These are phyloP conservation scores for Aethes cnicana DNA, from an alignment of 2,888 invertebrate genomes.

Conservation along the genomic window DNA sequence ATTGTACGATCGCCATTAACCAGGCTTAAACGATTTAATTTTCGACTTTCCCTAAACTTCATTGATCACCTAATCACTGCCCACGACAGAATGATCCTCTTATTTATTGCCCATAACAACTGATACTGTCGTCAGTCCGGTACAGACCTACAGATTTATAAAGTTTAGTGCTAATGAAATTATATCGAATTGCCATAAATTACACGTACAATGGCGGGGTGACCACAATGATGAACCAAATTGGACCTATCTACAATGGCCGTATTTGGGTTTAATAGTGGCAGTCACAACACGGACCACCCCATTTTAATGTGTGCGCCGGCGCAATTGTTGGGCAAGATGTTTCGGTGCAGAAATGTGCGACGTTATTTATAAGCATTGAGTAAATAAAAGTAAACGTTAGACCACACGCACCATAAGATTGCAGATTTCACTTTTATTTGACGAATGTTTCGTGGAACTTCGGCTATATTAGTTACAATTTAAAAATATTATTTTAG, in stretches of 20 bases:
- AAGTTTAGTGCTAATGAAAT: constrained; percentile 75
- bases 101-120: constrained; percentile 76
- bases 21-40: constrained; percentile 75
- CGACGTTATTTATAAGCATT: constrained; percentile 47
- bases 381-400: constrained; percentile 36
- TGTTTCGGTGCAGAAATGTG: constrained; percentile 42
- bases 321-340: constrained; percentile 50
- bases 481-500: no score
- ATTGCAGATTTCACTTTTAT: constrained; percentile 12
- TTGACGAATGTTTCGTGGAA: background rate
- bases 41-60: constrained; percentile 71
- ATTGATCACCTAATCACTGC: constrained; percentile 73
- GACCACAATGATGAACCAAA: constrained; percentile 53
- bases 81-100: constrained; percentile 76
- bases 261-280: constrained; percentile 66
- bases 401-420: constrained; percentile 37
- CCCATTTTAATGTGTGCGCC: constrained; percentile 57
- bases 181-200: constrained; percentile 76
- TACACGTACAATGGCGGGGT: constrained; percentile 56
- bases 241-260: constrained; percentile 51
- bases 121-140: constrained; percentile 67
- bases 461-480: background rate
- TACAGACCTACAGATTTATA: constrained; percentile 67
- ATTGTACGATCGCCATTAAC: constrained; percentile 66
- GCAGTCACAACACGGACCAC: constrained; percentile 61